phyloP scores from a whole-genome alignment of 2,113 vertebrate genomes.

The Tenebrosternarchus preto region DNA sequence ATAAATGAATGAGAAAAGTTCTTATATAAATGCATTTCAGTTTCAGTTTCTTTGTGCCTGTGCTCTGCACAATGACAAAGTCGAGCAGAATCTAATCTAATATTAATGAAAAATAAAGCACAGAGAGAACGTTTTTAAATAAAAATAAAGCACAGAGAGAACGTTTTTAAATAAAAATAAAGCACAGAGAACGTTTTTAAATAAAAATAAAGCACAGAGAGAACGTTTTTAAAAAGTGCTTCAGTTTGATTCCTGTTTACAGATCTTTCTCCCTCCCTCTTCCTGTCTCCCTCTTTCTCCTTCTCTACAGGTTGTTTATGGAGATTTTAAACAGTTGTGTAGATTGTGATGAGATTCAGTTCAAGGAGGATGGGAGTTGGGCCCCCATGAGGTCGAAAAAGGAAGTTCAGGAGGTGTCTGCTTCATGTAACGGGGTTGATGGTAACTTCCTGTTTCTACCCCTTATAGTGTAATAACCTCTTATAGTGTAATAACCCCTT shows the following conservation, averaged over 20 bases:
- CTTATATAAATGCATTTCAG: not conserved
- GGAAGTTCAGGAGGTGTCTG: constrained; percentile 92
- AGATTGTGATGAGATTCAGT: constrained; percentile 98
- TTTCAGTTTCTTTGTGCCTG: too few relatives aligned
- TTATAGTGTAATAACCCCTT: not conserved
- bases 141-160: not conserved
- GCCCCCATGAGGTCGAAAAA: constrained; percentile 96
- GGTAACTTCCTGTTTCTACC: constrained; percentile 69
- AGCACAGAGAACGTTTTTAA: too few relatives aligned
- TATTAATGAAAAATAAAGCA: too few relatives aligned
- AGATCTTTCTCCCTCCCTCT: not conserved
- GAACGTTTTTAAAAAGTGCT: not conserved
- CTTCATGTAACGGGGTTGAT: constrained; percentile 88
- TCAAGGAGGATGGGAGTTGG: constrained; percentile 97
- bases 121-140: too few relatives aligned
- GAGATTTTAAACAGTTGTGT: constrained; percentile 96
- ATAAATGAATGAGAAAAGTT: not conserved
- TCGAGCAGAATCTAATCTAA: too few relatives aligned
- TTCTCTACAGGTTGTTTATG: constrained; percentile 87
- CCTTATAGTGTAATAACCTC: not conserved
- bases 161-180: too few relatives aligned
- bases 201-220: not conserved
- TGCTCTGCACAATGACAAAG: too few relatives aligned
- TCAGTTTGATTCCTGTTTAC: not conserved
- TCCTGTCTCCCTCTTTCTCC: not conserved